Evolutionary conservation across 2,888 invertebrate genomes (phyloP).

Genomic region (Dasysyrphus tricinctus): DNA sequence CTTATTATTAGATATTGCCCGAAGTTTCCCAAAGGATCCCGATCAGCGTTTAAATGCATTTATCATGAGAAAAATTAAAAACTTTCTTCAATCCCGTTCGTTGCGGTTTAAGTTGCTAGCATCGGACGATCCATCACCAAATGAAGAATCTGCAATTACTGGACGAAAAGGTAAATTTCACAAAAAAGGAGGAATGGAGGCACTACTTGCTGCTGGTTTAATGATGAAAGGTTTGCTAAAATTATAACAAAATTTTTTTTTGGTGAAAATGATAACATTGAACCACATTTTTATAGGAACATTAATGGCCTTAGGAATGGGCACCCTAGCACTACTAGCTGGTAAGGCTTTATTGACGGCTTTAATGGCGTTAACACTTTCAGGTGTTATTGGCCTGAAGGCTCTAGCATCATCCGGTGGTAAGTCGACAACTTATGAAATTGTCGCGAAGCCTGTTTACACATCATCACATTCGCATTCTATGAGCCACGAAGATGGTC

Average conservation of each 20-base stretch:
- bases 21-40: constrained; percentile 90
- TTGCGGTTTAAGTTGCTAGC: constrained; percentile 89
- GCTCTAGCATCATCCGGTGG: constrained; percentile 87
- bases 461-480: constrained; percentile 87
- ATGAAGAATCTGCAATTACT: constrained; percentile 85
- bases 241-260: neutral
- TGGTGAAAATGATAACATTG: too few relatives aligned
- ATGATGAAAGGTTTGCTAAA: constrained; percentile 86
- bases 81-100: constrained; percentile 89
- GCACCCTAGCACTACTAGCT: constrained; percentile 90
- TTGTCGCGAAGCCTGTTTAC: constrained; percentile 92
- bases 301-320: constrained; percentile 89
- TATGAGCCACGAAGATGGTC: constrained; percentile 86
- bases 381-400: constrained; percentile 90
- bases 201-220: constrained; percentile 85
- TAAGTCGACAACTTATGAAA: constrained; percentile 92
- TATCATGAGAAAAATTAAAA: constrained; percentile 88
- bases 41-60: constrained; percentile 91
- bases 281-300: constrained; percentile 85
- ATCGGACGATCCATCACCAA: constrained; percentile 85
- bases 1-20: constrained; percentile 86
- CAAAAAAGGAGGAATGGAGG: constrained; percentile 85
- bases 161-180: constrained; percentile 85
- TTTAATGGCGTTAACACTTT: constrained; percentile 90
- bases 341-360: constrained; percentile 94